Evolutionary conservation across 30 jellyfish, hydroid and myxozoan species (phyloP).

Genomic region (Aurelia aurita): DNA sequence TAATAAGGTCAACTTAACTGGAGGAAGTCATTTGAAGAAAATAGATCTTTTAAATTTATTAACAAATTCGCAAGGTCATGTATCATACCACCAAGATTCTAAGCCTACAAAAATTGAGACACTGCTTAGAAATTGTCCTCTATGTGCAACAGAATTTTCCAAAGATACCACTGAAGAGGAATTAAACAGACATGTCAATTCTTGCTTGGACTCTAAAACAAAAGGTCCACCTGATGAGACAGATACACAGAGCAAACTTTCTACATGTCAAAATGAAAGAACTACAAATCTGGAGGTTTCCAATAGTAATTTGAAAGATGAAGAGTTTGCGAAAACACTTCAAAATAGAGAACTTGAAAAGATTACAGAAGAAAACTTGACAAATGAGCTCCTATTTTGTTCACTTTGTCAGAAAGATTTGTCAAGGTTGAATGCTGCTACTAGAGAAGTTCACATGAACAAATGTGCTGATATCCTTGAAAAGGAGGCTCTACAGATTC

Average conservation of each 20-base stretch:
- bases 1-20: background rate
- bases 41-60: background rate
- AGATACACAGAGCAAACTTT: no score
- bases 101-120: background rate
- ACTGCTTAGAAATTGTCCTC: slow-evolving; percentile 19
- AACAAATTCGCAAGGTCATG: background rate
- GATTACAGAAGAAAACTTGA: slow-evolving; percentile 32
- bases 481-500: background rate
- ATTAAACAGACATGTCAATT: slow-evolving; percentile 38
- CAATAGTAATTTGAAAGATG: slow-evolving; percentile 7
- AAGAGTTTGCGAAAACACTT: slow-evolving; percentile 43
- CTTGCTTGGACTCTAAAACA: slow-evolving; percentile 28
- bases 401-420: slow-evolving; percentile 59
- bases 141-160: slow-evolving; percentile 14
- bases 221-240: no score
- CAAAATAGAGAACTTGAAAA: slow-evolving; percentile 57
- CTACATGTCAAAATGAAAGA: background rate
- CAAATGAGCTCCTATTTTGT: slow-evolving; percentile 35
- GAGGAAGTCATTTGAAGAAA: background rate
- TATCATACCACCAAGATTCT: background rate
- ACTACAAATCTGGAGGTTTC: background rate
- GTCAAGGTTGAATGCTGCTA: slow-evolving; percentile 31
- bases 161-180: slow-evolving; percentile 8
- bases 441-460: slow-evolving; percentile 56
- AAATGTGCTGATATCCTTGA: slow-evolving; percentile 66